Evolutionary conservation across 2,888 invertebrate species (phyloP), one percentile per base, ranked within the genome.

Genomic region (Cecidostiba fungosa): DNA sequence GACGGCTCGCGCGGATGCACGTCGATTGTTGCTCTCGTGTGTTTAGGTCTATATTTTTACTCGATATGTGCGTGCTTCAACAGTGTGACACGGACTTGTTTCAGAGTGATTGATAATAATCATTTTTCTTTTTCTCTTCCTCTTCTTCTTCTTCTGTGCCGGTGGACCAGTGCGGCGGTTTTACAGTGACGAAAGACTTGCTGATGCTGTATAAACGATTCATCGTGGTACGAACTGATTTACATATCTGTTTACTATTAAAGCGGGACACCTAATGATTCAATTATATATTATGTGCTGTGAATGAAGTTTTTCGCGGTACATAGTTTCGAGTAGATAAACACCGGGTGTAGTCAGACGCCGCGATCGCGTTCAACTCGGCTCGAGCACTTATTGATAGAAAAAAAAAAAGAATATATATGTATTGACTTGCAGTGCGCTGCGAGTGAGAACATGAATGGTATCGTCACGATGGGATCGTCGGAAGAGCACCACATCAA

Each of bases 401-500:
- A 1, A 36, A 8, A 8, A 6, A 36, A 36, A 36, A 0, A 36
- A 6, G 8, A 1, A 8, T 39, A 6, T 39, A 39, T 43, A 43
- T 43, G 0, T 0, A 10, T 39, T 10, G 39, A 43, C 16, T 82
- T 79, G 36, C 39, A 87, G 84, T 59, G 81, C 26, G 4, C 85
- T 50, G 77, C 54, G 50, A 69, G 74, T 82, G 74, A 78, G 88
- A 90, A 80, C 85, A 93, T 93, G 93, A 93, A 93, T 89, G 93
- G 92, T 77, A 89, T 92, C 69, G 90, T 91, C 47, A 87, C 91
- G 74, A 90, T 92, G 72, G 91, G 91, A 54, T 90, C 91, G 29
- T 89, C 92, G 29, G 92, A 92, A 77, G 92, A 92, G 47, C 91
- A 90, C 86, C 90, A 91, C 84, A 90, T 91, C 85, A 92, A 92